Conservation (phyloP, 1,140 invertebrate species). For the Paraescarpia echinospica region DNA sequence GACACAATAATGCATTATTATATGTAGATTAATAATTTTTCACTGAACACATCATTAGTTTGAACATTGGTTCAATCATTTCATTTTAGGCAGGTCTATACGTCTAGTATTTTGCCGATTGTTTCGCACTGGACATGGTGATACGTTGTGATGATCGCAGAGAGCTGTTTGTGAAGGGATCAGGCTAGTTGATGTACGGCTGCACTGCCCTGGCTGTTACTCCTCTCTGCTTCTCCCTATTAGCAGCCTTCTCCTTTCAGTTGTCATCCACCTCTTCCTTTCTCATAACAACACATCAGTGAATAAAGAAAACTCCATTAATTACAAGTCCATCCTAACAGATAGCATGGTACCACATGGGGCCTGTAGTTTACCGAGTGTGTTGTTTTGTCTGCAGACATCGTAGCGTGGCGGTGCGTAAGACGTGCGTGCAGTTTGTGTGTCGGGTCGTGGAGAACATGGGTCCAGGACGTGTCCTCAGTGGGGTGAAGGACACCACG, state of each 20-base stretch:
- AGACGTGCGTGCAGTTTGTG: conserved; percentile 77
- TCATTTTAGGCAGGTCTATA: background rate
- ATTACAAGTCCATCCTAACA: too few relatives aligned
- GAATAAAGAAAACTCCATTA: background rate
- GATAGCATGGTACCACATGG: too few relatives aligned
- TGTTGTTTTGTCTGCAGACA: conserved; percentile 64
- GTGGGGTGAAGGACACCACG: conserved; percentile 72
- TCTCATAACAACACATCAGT: background rate
- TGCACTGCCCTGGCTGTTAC: too few relatives aligned
- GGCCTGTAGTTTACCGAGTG: background rate
- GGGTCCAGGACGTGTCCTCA: conserved; percentile 74
- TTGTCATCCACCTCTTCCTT: background rate
- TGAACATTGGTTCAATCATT: background rate
- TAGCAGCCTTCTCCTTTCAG: too few relatives aligned
- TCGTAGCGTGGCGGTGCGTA: conserved; percentile 81
- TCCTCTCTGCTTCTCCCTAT: too few relatives aligned
- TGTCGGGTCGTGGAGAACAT: conserved; percentile 68
- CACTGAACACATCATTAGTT: too few relatives aligned
- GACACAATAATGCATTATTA: too few relatives aligned
- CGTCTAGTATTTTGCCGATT: background rate
- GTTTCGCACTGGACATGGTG: conserved; percentile 3
- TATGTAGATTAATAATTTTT: too few relatives aligned
- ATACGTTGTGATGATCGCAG: background rate
- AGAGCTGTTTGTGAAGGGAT: too few relatives aligned
- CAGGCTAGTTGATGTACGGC: too few relatives aligned